Conservation (phyloP, 2,797 vertebrate genomes). For the Eupleurogrammus muticus region DNA sequence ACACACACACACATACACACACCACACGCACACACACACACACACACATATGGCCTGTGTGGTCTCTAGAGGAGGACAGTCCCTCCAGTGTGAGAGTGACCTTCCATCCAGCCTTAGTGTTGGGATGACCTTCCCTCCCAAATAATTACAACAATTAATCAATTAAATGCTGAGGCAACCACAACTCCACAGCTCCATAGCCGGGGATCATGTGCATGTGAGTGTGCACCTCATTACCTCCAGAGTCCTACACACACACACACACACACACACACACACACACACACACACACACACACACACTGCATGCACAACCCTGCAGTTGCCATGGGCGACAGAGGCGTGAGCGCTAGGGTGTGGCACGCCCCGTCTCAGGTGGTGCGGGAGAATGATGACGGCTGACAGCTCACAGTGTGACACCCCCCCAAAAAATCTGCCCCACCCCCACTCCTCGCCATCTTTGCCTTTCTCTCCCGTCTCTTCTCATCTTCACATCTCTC, state of each 20-base stretch:
- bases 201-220: slow-evolving; percentile 64
- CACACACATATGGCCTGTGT: slow-evolving; percentile 57
- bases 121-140: slow-evolving; percentile 81
- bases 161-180: slow-evolving; percentile 85
- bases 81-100: slow-evolving; percentile 78
- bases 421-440: slow-evolving; percentile 50
- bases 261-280: not conserved
- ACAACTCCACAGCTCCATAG: slow-evolving; percentile 73
- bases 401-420: slow-evolving; percentile 81
- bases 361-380: slow-evolving; percentile 83
- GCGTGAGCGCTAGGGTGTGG: slow-evolving; percentile 82
- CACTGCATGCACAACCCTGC: slow-evolving; percentile 46
- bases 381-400: slow-evolving; percentile 84
- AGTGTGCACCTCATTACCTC: slow-evolving; percentile 78
- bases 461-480: slow-evolving; percentile 27
- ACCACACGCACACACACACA: slow-evolving; percentile 36
- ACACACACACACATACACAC: slow-evolving; percentile 14
- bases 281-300: slow-evolving; percentile 19
- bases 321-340: slow-evolving; percentile 83
- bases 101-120: slow-evolving; percentile 76
- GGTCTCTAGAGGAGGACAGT: slow-evolving; percentile 65
- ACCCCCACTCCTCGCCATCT: slow-evolving; percentile 26
- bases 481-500: slow-evolving; percentile 54
- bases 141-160: slow-evolving; percentile 89
- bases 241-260: slow-evolving; percentile 45